Percentiles rank a stretch among this genome's conserved stretches.
Conservation (phyloP, 92 coral and sea anemone species). For the Zoanthus sansibaricus region DNA sequence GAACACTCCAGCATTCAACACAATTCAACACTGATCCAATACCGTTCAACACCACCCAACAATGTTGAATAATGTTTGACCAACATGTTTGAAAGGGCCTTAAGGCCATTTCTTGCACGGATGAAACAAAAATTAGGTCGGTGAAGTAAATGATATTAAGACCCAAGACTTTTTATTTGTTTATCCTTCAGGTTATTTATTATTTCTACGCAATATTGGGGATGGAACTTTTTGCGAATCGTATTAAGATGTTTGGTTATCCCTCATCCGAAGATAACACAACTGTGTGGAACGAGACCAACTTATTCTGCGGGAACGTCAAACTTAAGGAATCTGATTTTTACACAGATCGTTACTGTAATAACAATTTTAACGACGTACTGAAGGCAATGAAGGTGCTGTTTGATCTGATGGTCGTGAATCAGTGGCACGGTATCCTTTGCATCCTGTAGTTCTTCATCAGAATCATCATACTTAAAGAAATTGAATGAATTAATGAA, state of each 20-base stretch:
- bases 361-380: conserved; percentile 87
- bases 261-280: conserved; percentile 64
- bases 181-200: conserved; percentile 71
- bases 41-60: too few relatives aligned
- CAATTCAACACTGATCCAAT: too few relatives aligned
- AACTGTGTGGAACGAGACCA: conserved; percentile 40
- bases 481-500: too few relatives aligned
- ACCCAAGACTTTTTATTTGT: not conserved
- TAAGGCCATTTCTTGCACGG: too few relatives aligned
- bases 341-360: conserved; percentile 84
- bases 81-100: too few relatives aligned
- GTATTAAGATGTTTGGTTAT: conserved; percentile 68
- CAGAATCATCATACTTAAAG: too few relatives aligned
- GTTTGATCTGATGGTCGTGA: conserved; percentile 93
- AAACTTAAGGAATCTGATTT: conserved; percentile 90
- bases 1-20: too few relatives aligned
- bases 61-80: too few relatives aligned
- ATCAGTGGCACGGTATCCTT: conserved; percentile 99
- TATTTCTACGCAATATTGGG: conserved; percentile 91
- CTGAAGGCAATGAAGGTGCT: conserved; percentile 84
- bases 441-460: not conserved
- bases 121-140: too few relatives aligned
- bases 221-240: conserved; percentile 86
- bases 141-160: too few relatives aligned
- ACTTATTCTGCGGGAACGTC: conserved; percentile 81